Evolutionary conservation across 2,797 vertebrate genomes (phyloP).

Genomic region (Urocyon cinereoargenteus): DNA sequence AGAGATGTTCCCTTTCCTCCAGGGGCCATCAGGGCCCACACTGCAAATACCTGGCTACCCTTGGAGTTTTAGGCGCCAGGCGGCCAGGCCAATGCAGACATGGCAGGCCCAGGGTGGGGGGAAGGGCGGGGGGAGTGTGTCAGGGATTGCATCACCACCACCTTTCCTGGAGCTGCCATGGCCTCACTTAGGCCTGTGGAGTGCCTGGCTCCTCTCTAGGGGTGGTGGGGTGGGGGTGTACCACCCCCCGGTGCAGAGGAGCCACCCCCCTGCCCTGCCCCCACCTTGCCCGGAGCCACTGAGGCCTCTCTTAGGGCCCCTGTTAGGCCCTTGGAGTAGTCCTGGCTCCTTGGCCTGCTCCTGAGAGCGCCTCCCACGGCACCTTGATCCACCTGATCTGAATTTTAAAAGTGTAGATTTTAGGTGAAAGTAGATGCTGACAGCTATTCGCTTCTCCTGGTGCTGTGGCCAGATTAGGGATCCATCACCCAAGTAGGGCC

Average conservation of each 20-base stretch:
- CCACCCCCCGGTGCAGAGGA: not conserved
- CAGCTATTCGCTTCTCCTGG: not conserved
- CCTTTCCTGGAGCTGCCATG: no score
- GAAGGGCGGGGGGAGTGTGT: no score
- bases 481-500: not conserved
- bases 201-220: no score
- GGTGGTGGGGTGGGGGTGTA: no score
- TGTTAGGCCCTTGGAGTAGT: not conserved
- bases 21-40: not conserved
- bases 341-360: not conserved
- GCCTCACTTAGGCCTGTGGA: no score
- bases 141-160: no score
- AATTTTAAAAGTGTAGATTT: not conserved
- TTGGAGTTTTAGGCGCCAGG: not conserved
- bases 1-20: not conserved
- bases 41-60: not conserved
- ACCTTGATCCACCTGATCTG: not conserved
- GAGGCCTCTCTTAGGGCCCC: not conserved
- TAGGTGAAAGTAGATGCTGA: not conserved
- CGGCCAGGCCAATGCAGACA: no score
- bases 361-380: fast-evolving
- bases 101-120: no score
- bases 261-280: no score
- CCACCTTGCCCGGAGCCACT: not conserved
- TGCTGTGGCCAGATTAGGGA: not conserved